These are phyloP conservation scores for Xenopus tropicalis DNA, from an alignment of 2,113 vertebrate species.

Conservation along the genomic window DNA sequence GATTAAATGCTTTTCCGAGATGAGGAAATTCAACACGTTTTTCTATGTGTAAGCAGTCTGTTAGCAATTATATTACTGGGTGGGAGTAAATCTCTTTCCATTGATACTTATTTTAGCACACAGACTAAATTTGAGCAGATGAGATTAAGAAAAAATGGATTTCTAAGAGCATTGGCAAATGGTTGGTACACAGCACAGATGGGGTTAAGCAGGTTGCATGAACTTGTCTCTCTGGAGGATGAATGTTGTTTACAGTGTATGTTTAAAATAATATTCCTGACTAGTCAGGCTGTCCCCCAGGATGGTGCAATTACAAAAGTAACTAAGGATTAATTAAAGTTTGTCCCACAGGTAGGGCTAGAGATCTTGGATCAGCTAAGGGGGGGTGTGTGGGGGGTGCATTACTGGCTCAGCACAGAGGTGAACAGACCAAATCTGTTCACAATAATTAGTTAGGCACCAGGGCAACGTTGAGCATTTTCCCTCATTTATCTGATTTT, in stretches of 20 bases:
- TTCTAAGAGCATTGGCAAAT: slow-evolving; percentile 46
- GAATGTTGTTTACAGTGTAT: slow-evolving; percentile 87
- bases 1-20: slow-evolving; percentile 8
- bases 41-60: slow-evolving; percentile 38
- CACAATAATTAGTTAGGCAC: slow-evolving; percentile 61
- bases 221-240: slow-evolving; percentile 60
- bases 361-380: slow-evolving; percentile 69
- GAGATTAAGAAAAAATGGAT: slow-evolving; percentile 30
- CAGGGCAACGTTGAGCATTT: slow-evolving; percentile 55
- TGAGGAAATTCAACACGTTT: slow-evolving; percentile 33
- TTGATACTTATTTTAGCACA: slow-evolving; percentile 35
- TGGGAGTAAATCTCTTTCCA: slow-evolving; percentile 42
- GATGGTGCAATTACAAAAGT: slow-evolving; percentile 87
- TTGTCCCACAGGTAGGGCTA: slow-evolving; percentile 73
- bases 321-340: slow-evolving; percentile 96
- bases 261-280: slow-evolving; percentile 88
- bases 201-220: slow-evolving; percentile 60
- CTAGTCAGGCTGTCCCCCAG: slow-evolving; percentile 70
- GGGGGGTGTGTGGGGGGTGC: slow-evolving; percentile 54
- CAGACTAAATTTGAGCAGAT: slow-evolving; percentile 41
- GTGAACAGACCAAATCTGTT: slow-evolving; percentile 64
- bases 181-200: slow-evolving; percentile 54
- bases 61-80: slow-evolving; percentile 49
- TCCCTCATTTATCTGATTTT: slow-evolving; percentile 58
- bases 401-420: slow-evolving; percentile 66